Percentiles rank a stretch among this genome's conserved stretches.
Evolutionary conservation across 2,113 vertebrate species (phyloP).

Genomic region (Microtus ochrogaster): DNA sequence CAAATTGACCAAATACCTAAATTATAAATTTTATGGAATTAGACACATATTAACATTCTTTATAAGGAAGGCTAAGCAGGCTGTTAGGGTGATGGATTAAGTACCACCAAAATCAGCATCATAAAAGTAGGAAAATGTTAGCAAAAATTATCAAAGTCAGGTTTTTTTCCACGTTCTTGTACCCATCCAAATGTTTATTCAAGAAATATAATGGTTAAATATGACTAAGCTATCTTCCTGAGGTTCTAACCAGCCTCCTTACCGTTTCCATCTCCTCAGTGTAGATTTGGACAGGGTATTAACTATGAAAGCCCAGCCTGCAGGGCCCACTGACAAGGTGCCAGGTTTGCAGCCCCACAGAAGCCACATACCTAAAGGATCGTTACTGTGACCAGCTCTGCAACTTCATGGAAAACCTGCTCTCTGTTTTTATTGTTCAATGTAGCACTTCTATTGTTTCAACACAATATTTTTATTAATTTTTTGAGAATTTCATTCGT

Average conservation of each 20-base stretch:
- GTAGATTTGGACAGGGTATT: not conserved
- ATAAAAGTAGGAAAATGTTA: constrained; percentile 3
- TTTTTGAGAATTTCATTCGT: not conserved
- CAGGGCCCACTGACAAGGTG: too few species aligned
- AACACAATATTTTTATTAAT: not conserved
- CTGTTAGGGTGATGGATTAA: not conserved
- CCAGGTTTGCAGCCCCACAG: too few species aligned
- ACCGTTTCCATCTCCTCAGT: not conserved
- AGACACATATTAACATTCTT: not conserved
- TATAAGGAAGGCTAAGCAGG: not conserved
- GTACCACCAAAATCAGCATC: not conserved
- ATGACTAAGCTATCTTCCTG: not conserved
- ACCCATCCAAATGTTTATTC: not conserved
- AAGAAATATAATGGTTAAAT: not conserved
- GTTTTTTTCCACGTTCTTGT: not conserved
- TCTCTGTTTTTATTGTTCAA: not conserved
- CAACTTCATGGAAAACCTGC: not conserved
- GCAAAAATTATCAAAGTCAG: not conserved
- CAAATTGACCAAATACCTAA: constrained; percentile 21
- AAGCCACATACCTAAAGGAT: too few species aligned
- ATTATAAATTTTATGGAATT: not conserved
- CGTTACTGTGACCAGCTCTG: not conserved
- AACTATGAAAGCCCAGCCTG: not conserved
- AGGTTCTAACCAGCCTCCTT: not conserved
- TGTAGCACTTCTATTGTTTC: not conserved